Percentiles rank a stretch among this genome's conserved stretches.
These are phyloP conservation scores for Astreopora myriophthalma DNA, from an alignment of 64 coral and sea anemone genomes.

Conservation along the genomic window DNA sequence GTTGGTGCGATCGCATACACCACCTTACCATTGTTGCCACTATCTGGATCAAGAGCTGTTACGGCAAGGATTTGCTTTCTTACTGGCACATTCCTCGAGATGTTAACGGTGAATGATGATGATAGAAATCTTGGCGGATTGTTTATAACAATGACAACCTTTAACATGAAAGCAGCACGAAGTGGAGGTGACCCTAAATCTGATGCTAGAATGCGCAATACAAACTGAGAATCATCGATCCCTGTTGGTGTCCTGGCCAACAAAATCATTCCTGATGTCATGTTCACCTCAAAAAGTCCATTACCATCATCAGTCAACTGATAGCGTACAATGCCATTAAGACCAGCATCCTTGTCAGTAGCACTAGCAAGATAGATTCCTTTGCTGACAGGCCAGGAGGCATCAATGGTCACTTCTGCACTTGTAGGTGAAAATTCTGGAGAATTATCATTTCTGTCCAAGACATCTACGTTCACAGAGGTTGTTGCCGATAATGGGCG, in stretches of 20 bases:
- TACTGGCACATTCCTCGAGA: slow-evolving; percentile 71
- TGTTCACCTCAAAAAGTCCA: slow-evolving; percentile 74
- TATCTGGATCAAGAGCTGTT: slow-evolving; percentile 75
- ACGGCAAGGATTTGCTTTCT: slow-evolving; percentile 66
- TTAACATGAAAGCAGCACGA: slow-evolving; percentile 53
- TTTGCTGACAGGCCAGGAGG: slow-evolving; percentile 55
- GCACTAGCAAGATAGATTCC: slow-evolving; percentile 58
- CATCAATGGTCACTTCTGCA: slow-evolving; percentile 78
- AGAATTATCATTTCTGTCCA: slow-evolving; percentile 86
- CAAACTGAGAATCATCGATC: slow-evolving; percentile 55
- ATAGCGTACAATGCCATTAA: slow-evolving; percentile 82
- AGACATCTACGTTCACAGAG: slow-evolving; percentile 57
- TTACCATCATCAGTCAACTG: slow-evolving; percentile 70
- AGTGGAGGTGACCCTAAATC: slow-evolving; percentile 78
- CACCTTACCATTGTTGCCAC: slow-evolving; percentile 71
- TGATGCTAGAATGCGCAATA: slow-evolving; percentile 69
- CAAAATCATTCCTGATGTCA: slow-evolving; percentile 76
- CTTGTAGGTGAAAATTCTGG: slow-evolving; percentile 67
- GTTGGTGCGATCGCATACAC: slow-evolving; percentile 50
- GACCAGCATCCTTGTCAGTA: slow-evolving; percentile 68
- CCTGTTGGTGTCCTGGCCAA: slow-evolving; percentile 46
- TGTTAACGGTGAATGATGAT: slow-evolving; percentile 55
- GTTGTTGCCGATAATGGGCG: slow-evolving; percentile 71
- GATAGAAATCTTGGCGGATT: slow-evolving; percentile 69
- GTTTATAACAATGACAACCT: slow-evolving; percentile 67